Evolutionary conservation across 2,113 vertebrate genomes (phyloP).

Genomic region (Oncorhynchus kisutch): DNA sequence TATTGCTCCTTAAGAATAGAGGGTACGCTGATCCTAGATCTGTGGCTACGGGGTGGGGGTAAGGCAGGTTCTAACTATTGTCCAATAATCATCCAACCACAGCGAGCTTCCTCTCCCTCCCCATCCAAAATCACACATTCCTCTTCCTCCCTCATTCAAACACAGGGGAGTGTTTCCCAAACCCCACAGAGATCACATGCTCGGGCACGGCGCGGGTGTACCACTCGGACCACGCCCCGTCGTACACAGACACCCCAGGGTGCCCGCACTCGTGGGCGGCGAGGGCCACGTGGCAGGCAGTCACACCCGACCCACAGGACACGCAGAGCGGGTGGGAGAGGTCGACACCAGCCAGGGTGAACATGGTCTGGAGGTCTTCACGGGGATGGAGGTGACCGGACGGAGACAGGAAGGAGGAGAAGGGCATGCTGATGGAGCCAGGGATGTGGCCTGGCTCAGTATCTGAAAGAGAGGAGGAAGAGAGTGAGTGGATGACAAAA

Average conservation of each 20-base stretch:
- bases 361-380: constrained; percentile 76
- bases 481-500: too few relatives aligned
- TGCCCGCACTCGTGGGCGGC: constrained; percentile 85
- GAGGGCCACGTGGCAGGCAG: constrained; percentile 82
- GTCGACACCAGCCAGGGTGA: constrained; percentile 75
- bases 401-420: constrained; percentile 77
- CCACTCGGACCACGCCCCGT: constrained; percentile 91
- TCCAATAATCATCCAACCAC: too few relatives aligned
- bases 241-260: constrained; percentile 78
- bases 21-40: too few relatives aligned
- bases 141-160: constrained; percentile 18
- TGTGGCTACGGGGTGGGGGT: too few relatives aligned
- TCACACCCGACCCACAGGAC: constrained; percentile 84
- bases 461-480: constrained; percentile 68
- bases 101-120: neutral
- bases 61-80: too few relatives aligned
- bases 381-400: constrained; percentile 81
- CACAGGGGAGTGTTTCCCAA: constrained; percentile 77
- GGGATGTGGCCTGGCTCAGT: constrained; percentile 90
- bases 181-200: constrained; percentile 82
- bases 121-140: neutral
- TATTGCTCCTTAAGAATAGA: too few relatives aligned
- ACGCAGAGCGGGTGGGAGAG: constrained; percentile 77
- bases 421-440: constrained; percentile 82
- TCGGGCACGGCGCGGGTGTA: constrained; percentile 83